Conservation (phyloP, 2,888 invertebrate genomes). For the Lutraria lutraria region DNA sequence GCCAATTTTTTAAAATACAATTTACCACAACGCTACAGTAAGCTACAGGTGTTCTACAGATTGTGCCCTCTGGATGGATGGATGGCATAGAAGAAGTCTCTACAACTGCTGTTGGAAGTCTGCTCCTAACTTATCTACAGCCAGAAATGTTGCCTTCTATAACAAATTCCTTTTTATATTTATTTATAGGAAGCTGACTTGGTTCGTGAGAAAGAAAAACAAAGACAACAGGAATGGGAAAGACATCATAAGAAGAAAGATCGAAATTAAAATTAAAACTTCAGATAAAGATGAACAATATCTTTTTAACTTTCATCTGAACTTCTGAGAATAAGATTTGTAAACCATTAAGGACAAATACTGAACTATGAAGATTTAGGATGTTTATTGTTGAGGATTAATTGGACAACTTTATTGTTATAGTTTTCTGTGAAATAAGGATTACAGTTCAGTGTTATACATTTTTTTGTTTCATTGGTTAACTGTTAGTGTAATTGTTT, state of each 20-base stretch:
- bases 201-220: constrained; percentile 79
- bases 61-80: too few species aligned
- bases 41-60: too few species aligned
- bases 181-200: constrained; percentile 78
- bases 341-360: not conserved
- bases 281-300: not conserved
- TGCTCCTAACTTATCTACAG: too few species aligned
- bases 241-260: constrained; percentile 72
- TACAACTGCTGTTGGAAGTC: too few species aligned
- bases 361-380: not conserved
- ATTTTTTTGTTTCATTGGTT: too few species aligned
- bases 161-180: not conserved
- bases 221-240: constrained; percentile 82
- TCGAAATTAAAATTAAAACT: not conserved
- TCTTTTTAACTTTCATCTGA: not conserved
- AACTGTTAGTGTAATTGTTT: too few species aligned
- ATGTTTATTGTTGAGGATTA: too few species aligned
- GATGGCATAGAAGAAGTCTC: too few species aligned
- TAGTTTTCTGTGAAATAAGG: not conserved
- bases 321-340: not conserved
- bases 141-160: too few species aligned
- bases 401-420: not conserved
- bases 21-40: too few species aligned
- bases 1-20: too few species aligned
- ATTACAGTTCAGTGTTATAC: not conserved